phyloP scores from a whole-genome alignment of 2,113 vertebrate genomes.

The Tyto alba region DNA sequence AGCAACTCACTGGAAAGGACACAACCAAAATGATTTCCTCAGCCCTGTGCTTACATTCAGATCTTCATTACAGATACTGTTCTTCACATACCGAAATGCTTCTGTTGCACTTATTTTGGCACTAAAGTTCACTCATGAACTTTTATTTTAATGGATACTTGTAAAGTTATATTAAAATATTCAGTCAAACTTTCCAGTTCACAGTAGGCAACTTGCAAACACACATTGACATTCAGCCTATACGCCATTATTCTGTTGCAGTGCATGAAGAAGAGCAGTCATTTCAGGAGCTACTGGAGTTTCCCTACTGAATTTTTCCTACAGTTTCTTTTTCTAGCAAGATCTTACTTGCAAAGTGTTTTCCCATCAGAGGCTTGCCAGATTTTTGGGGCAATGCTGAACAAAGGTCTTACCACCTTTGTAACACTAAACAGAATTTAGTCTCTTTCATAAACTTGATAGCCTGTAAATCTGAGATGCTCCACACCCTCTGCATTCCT shows the following conservation, averaged over 20 bases:
- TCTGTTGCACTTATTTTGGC: slow-evolving; percentile 42
- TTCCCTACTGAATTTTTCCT: slow-evolving; percentile 46
- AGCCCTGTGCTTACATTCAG: not conserved
- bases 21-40: slow-evolving; percentile 12
- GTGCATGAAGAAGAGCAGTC: not conserved
- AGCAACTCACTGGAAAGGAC: slow-evolving; percentile 38
- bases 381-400: slow-evolving; percentile 45
- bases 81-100: slow-evolving; percentile 1
- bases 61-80: not conserved
- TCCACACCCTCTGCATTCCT: slow-evolving; percentile 62
- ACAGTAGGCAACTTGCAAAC: not conserved
- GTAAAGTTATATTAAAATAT: slow-evolving; percentile 33
- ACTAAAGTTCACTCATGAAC: not conserved
- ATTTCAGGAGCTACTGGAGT: slow-evolving; percentile 4
- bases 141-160: slow-evolving; percentile 8
- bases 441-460: slow-evolving; percentile 54
- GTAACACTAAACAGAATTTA: slow-evolving; percentile 53
- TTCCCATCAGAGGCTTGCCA: slow-evolving; percentile 39
- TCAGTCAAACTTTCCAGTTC: slow-evolving; percentile 35
- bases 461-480: slow-evolving; percentile 34
- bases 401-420: slow-evolving; percentile 61
- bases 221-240: not conserved
- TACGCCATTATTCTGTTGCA: not conserved
- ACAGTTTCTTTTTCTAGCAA: slow-evolving; percentile 51
- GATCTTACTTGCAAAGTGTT: slow-evolving; percentile 65